Percentiles rank a stretch among this genome's conserved stretches.
Evolutionary conservation across 2,888 invertebrate species (phyloP).

Genomic region (Cataglyphis livida): DNA sequence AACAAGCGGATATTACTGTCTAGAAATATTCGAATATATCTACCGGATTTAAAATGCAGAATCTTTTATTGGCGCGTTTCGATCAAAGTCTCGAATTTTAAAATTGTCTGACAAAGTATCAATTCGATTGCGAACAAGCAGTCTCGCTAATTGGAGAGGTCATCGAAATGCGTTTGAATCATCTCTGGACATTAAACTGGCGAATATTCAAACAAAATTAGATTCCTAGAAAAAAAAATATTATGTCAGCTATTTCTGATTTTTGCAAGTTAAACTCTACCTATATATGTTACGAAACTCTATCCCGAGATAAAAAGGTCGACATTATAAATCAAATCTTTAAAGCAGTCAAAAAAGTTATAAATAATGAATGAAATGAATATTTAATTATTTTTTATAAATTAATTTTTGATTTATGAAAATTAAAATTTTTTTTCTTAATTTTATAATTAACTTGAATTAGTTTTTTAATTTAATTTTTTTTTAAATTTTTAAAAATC

Average conservation of each 20-base stretch:
- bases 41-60: not conserved
- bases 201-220: conserved; percentile 36
- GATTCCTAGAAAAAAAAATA: conserved; percentile 21
- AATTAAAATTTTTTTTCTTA: not conserved
- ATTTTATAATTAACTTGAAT: not conserved
- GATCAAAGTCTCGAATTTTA: conserved; percentile 36
- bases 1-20: not conserved
- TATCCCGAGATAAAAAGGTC: not conserved
- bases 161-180: conserved; percentile 42
- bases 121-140: conserved; percentile 34
- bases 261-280: conserved; percentile 34
- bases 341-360: not conserved
- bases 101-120: conserved; percentile 31
- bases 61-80: conserved; percentile 22
- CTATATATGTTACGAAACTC: not conserved
- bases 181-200: conserved; percentile 44
- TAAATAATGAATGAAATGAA: not conserved
- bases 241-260: conserved; percentile 15
- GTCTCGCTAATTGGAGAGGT: conserved; percentile 44
- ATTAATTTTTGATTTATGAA: not conserved
- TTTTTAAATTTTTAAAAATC: not conserved
- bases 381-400: not conserved
- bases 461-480: not conserved
- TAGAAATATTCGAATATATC: not conserved
- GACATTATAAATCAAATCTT: conserved; percentile 24